Percentiles rank a stretch among this genome's conserved stretches.
Conservation (phyloP, 2,888 invertebrate species). For the Heliconius charithonia region DNA sequence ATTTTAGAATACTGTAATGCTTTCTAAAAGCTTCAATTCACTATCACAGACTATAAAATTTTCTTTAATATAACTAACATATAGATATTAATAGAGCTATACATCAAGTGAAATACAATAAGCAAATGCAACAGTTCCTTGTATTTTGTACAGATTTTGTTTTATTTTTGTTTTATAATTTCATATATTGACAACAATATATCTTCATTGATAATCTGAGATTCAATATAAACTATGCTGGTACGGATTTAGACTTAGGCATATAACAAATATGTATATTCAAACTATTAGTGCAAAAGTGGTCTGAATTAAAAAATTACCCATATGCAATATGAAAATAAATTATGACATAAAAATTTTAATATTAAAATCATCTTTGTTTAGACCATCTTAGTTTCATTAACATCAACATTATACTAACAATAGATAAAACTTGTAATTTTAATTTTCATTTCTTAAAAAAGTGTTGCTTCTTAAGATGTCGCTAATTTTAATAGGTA, state of each 20-base stretch:
- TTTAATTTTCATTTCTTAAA: neutral
- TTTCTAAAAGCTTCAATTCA: constrained; percentile 74
- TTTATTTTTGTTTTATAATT: constrained; percentile 14
- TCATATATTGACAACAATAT: constrained; percentile 10
- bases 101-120: constrained; percentile 38
- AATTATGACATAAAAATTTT: neutral
- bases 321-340: neutral
- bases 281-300: neutral
- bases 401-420: neutral
- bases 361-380: neutral
- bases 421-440: neutral
- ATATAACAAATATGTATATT: neutral
- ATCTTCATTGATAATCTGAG: constrained; percentile 33
- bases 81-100: constrained; percentile 30
- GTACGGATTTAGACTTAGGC: constrained; percentile 43
- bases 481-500: neutral
- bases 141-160: constrained; percentile 28
- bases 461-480: neutral
- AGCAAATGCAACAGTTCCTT: constrained; percentile 38
- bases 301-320: neutral
- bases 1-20: constrained; percentile 74
- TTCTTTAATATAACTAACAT: constrained; percentile 40
- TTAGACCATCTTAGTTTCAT: neutral
- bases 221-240: constrained; percentile 39
- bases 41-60: constrained; percentile 72